phyloP scores from a whole-genome alignment of 2,888 invertebrate species.

The Drosophila lutescens region DNA sequence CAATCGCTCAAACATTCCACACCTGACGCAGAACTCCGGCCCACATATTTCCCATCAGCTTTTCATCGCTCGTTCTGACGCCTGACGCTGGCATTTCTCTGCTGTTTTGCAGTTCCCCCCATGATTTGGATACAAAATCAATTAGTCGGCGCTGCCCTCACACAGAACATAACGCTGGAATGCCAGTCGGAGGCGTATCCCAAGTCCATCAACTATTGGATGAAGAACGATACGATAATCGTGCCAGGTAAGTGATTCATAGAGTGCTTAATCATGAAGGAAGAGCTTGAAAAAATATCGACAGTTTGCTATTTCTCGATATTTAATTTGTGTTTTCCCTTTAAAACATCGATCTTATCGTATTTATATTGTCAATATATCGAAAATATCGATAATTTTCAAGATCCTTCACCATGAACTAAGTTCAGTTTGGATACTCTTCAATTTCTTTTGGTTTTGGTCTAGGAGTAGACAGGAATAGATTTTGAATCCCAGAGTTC shows the following conservation, averaged over 20 bases:
- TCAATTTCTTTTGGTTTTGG: no score
- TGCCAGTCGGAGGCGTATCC: slow-evolving; percentile 90
- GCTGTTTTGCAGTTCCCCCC: slow-evolving; percentile 87
- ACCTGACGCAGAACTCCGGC: slow-evolving; percentile 20
- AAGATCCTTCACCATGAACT: no score
- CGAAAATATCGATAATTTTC: no score
- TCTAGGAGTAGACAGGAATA: no score
- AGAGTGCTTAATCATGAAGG: no score
- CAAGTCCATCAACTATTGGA: slow-evolving; percentile 90
- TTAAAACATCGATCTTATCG: no score
- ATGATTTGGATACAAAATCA: slow-evolving; percentile 91
- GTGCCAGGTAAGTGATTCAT: slow-evolving; percentile 85
- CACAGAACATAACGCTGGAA: slow-evolving; percentile 88
- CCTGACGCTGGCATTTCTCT: slow-evolving; percentile 14
- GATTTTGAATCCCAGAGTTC: no score
- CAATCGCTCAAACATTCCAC: slow-evolving; percentile 31
- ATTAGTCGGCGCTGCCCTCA: slow-evolving; percentile 88
- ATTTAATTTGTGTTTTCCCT: no score
- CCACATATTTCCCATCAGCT: neutral
- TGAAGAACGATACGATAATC: slow-evolving; percentile 87
- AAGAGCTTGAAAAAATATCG: no score
- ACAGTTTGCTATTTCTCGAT: no score
- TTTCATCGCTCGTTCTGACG: neutral
- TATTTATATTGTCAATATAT: no score
- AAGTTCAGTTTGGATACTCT: no score